Evolutionary conservation across 2,888 invertebrate species (phyloP).

Genomic region (Azorinus chamasolen): DNA sequence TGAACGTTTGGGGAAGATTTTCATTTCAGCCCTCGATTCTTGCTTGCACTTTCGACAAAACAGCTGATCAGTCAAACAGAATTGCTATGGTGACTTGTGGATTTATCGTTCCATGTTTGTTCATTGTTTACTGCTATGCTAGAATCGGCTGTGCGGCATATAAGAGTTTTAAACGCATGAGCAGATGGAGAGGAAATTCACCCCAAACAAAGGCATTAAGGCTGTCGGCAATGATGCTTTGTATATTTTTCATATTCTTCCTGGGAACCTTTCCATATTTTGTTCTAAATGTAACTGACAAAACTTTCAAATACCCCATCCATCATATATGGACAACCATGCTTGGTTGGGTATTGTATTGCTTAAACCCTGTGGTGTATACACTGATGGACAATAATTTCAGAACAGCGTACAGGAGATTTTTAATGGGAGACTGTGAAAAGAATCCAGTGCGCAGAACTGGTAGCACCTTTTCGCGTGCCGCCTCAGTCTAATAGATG

Average conservation of each 20-base stretch:
- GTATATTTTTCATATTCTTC: constrained; percentile 79
- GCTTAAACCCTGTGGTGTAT: constrained; percentile 79
- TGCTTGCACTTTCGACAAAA: constrained; percentile 75
- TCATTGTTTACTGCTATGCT: constrained; percentile 77
- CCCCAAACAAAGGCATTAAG: constrained; percentile 75
- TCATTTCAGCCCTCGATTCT: constrained; percentile 73
- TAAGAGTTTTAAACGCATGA: constrained; percentile 69
- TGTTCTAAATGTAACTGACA: constrained; percentile 74
- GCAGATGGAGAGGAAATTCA: constrained; percentile 69
- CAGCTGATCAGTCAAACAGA: constrained; percentile 74
- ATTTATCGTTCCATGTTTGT: constrained; percentile 78
- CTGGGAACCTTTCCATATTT: constrained; percentile 80
- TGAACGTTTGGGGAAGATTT: constrained; percentile 76
- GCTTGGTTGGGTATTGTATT: constrained; percentile 77
- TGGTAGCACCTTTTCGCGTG: constrained; percentile 59
- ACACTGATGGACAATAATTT: constrained; percentile 80
- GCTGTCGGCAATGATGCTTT: constrained; percentile 80
- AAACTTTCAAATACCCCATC: constrained; percentile 68
- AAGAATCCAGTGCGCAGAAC: constrained; percentile 61
- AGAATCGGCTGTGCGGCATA: constrained; percentile 78
- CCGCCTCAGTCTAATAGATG: constrained; percentile 42
- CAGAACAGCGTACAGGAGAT: constrained; percentile 74
- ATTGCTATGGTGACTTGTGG: constrained; percentile 74
- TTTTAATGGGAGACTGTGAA: constrained; percentile 72
- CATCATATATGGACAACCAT: constrained; percentile 80